Conservation (phyloP, 1,140 invertebrate genomes). For the Leptonema lineaticorne region DNA sequence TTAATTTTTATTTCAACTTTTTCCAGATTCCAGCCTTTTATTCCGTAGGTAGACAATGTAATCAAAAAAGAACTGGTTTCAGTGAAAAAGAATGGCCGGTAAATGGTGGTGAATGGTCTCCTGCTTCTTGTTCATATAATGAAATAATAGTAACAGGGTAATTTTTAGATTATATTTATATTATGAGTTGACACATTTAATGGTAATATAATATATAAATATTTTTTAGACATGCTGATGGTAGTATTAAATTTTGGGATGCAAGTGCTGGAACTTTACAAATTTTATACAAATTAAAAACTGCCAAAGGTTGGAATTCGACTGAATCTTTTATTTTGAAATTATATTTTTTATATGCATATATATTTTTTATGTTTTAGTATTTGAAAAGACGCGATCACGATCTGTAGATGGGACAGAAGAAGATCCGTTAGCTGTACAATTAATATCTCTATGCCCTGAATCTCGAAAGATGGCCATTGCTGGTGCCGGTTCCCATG, state of each 20-base stretch:
- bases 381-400: constrained; percentile 78
- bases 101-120: constrained; percentile 92
- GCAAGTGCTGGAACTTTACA: constrained; percentile 85
- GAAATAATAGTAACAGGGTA: constrained; percentile 96
- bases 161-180: background rate
- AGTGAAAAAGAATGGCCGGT: constrained; percentile 96
- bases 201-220: background rate
- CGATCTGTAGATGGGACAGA: constrained; percentile 62
- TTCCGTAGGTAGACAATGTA: constrained; percentile 74
- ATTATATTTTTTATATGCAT: constrained; percentile 32
- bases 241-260: constrained; percentile 97
- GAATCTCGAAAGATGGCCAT: constrained; percentile 88
- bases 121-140: constrained; percentile 90
- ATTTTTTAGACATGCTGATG: constrained; percentile 85
- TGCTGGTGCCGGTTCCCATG: constrained; percentile 87
- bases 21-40: constrained; percentile 77
- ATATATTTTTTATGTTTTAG: constrained; percentile 40
- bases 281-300: constrained; percentile 97
- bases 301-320: constrained; percentile 68
- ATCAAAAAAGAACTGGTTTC: constrained; percentile 75
- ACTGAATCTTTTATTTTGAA: constrained; percentile 1
- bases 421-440: constrained; percentile 92
- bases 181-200: constrained; percentile 1
- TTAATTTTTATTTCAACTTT: background rate
- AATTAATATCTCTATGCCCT: constrained; percentile 87